Evolutionary conservation across 2,888 invertebrate genomes (phyloP), one percentile per base, ranked within the genome.

Genomic region (Drosophila colorata): DNA sequence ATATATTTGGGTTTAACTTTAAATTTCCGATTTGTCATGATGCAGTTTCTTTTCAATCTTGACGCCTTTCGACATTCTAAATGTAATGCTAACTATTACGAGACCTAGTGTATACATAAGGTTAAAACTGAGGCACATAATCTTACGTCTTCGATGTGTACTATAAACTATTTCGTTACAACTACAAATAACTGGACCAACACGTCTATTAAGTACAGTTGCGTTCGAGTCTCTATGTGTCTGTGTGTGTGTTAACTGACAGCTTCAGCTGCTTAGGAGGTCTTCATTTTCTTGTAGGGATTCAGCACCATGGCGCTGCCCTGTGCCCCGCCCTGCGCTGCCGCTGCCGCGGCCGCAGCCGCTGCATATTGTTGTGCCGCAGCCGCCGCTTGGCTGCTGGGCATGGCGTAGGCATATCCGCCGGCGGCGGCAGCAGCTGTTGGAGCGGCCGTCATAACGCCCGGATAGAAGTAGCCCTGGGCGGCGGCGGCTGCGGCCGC

Each of bases 241-340:
- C 23, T 43, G 13, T 43, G 33, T 20, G 13, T 48, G 13, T 9
- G n/a, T n/a, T n/a, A n/a, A n/a, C n/a, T n/a, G n/a, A n/a, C n/a
- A n/a, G n/a, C n/a, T n/a, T n/a, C n/a, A n/a, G n/a, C n/a, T n/a
- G 46, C 53, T 89, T 92, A 92, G 63, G 92, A 96, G 89, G 97
- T 97, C 94, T 97, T 97, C 95, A 97, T 95, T 93, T 97, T 97
- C 93, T 97, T 97, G 93, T 96, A 97, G 64, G 97, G 97, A 92
- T 97, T 97, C 91, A 96, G 94, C 20, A 95, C 94, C 67, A 94
- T 93, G 76, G 92, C 91, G 70, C 88, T 91, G 37, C 90, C 90
- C 6, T 58, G 74, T 0, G 83, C 77, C 2, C 78, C 75, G 6
- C 79, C 72, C 14, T 78, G 83, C 0, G 87, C 86, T 13, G 89